Base-by-base conservation (phyloP, 2,888 invertebrate genomes). In the Mycogona germanica region DNA sequence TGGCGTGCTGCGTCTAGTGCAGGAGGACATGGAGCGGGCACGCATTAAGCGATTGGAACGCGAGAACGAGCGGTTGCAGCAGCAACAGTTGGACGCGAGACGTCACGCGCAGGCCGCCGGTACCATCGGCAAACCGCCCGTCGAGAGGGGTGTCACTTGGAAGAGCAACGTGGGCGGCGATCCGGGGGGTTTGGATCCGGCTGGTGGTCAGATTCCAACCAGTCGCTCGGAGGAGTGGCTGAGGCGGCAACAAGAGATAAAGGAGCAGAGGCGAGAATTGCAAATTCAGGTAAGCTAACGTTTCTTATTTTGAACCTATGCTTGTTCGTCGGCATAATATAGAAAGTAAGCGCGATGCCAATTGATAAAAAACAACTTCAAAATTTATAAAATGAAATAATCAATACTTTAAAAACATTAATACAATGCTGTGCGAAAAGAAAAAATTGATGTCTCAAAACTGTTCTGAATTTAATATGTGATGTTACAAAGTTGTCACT, bases 1-100 rank as follows among this genome's bases (percentile, higher is more conserved):
- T 21, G 63, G 63, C 32, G 62, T 71, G 63, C 64, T 72, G 14
- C 64, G 70, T 30, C 63, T 72, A 51, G 60, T 66, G 55, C 70
- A 72, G 58, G 71, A 72, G 52, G 72, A 73, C 58, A 59, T 72
- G 42, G 68, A 68, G 55, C 64, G 70, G 60, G 67, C 68, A 12
- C 63, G 69, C 49, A 64, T 68, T 54, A 60, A 66, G 26, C 61
- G 67, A 47, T 60, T 64, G 37, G 69, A 68, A 51, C 23, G 41
- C 28, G 46, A 51, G 54, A 35, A 51, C 28, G 55, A 56, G 42
- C 42, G 49, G 17, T 25, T 49, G 17, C 62, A 62, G 40, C 60
- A 62, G 55, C 61, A 54, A 40, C 52, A 54, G 35, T 9, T 37
- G 40, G 23, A 2, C 19, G 25, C n/a, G 2, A 41, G 26, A 14